Conservation (phyloP, 2,113 vertebrate genomes). For the Spheniscus mendiculus region DNA sequence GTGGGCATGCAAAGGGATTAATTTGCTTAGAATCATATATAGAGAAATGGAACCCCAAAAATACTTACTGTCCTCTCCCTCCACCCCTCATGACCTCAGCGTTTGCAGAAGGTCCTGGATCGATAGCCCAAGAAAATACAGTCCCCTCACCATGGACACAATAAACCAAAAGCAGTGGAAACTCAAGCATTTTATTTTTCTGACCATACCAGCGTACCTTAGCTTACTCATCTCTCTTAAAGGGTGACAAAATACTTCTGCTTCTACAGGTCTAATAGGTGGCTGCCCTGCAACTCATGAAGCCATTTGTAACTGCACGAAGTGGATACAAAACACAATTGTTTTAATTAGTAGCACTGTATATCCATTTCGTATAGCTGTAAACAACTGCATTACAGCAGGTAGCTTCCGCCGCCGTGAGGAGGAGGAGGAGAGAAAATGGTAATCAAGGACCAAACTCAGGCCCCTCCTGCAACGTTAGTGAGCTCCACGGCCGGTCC, state of each 20-base stretch:
- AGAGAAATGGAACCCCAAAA: not conserved
- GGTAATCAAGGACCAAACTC: not conserved
- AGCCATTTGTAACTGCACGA: not conserved
- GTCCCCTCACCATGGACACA: not conserved
- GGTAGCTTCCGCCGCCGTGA: no score
- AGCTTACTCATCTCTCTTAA: not conserved
- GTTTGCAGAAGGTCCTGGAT: not conserved
- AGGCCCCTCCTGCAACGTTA: fast-evolving
- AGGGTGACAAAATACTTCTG: not conserved
- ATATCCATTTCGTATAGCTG: not conserved
- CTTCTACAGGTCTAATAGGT: not conserved
- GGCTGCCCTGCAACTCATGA: not conserved
- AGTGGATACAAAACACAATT: not conserved
- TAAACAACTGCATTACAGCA: not conserved
- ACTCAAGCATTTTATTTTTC: not conserved
- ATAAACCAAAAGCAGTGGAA: not conserved
- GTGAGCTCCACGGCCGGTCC: not conserved
- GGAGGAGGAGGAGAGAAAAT: not conserved
- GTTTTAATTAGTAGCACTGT: not conserved
- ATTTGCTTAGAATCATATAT: not conserved
- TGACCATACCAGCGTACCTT: not conserved
- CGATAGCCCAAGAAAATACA: not conserved
- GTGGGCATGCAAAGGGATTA: not conserved
- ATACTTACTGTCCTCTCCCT: not conserved
- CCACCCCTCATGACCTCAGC: not conserved